A percentile compares a stretch with the other conserved stretches of the same genome.
Evolutionary conservation across 2,113 vertebrate genomes (phyloP).

Genomic region (Hyla sarda): DNA sequence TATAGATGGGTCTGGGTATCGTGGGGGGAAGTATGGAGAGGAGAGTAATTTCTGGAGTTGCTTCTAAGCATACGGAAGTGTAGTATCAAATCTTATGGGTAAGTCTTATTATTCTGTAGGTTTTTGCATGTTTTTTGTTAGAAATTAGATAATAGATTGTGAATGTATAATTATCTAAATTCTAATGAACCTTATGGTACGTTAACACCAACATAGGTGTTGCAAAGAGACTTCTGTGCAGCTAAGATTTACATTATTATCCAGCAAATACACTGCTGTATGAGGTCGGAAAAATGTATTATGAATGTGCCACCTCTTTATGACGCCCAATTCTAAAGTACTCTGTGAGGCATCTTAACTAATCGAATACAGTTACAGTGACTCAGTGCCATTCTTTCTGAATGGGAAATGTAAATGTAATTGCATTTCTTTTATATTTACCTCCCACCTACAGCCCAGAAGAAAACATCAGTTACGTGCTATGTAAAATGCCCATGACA

Average conservation of each 20-base stretch:
- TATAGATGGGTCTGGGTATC: too few relatives aligned
- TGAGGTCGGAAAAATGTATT: slow-evolving; percentile 6
- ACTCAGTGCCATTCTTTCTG: slow-evolving; percentile 12
- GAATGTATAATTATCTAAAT: background rate
- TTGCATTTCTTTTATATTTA: slow-evolving; percentile 24
- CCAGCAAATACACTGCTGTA: background rate
- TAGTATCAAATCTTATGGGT: background rate
- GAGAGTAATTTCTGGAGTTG: too few relatives aligned
- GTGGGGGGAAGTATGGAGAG: too few relatives aligned
- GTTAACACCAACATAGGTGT: background rate
- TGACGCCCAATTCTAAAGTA: background rate
- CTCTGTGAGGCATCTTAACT: slow-evolving; percentile 27
- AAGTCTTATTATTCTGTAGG: background rate
- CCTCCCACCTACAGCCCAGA: slow-evolving; percentile 1
- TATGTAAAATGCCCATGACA: slow-evolving; percentile 7
- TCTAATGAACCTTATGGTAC: background rate
- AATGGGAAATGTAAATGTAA: background rate
- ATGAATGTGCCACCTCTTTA: slow-evolving; percentile 23
- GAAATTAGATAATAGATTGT: background rate
- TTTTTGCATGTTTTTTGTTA: background rate
- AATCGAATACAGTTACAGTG: slow-evolving; percentile 1
- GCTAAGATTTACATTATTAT: slow-evolving; percentile 9
- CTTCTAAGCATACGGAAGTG: too few relatives aligned
- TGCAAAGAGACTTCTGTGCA: background rate
- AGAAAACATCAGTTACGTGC: background rate